Evolutionary conservation across 2,113 vertebrate species (phyloP).

Genomic region (Phyllostomus hastatus): DNA sequence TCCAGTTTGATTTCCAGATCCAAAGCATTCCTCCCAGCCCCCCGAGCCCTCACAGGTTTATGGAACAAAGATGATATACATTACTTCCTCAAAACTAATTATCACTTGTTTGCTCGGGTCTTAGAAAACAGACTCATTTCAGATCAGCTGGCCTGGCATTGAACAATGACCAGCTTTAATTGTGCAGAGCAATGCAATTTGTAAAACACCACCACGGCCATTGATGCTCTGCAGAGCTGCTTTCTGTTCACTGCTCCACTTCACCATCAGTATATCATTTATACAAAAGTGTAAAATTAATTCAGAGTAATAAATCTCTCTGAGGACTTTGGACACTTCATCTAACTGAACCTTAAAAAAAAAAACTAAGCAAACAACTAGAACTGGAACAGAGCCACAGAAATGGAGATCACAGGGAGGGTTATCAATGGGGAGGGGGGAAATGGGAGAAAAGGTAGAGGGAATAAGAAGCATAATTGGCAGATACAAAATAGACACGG

Average conservation of each 20-base stretch:
- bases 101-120: neutral
- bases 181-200: constrained; percentile 35
- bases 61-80: neutral
- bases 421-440: too few relatives aligned
- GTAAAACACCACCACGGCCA: neutral
- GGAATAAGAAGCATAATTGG: too few relatives aligned
- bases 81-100: constrained; percentile 12
- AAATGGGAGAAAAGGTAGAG: too few relatives aligned
- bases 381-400: too few relatives aligned
- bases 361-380: too few relatives aligned
- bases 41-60: neutral
- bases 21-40: neutral
- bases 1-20: constrained; percentile 16
- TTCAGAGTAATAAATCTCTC: constrained; percentile 24
- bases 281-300: constrained; percentile 35
- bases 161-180: constrained; percentile 44
- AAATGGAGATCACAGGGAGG: too few relatives aligned
- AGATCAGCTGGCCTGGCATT: neutral
- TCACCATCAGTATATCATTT: neutral
- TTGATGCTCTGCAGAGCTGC: constrained; percentile 7
- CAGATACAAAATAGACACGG: too few relatives aligned
- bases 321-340: neutral
- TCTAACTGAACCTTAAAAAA: neutral
- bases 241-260: neutral
- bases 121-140: constrained; percentile 46